Evolutionary conservation across 2,888 invertebrate genomes (phyloP).

Genomic region (Suillia variegata): DNA sequence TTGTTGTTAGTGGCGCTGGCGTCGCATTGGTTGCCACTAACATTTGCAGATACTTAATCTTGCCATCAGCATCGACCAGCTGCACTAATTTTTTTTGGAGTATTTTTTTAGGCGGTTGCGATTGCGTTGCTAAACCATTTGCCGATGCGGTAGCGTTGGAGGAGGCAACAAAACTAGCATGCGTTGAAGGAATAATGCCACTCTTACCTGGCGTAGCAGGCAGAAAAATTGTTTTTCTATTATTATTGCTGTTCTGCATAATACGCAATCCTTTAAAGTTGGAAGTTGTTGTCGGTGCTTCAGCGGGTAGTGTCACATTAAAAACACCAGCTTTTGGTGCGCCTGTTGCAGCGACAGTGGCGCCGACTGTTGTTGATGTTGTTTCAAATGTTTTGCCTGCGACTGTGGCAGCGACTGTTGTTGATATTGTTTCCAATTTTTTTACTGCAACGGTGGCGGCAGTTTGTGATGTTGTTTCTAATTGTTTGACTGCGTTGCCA

Average conservation of each 20-base stretch:
- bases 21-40: constrained; percentile 28
- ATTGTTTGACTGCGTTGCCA: too few relatives aligned
- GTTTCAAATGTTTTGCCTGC: too few relatives aligned
- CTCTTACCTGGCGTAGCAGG: too few relatives aligned
- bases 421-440: constrained; percentile 37
- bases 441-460: too few relatives aligned
- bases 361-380: not conserved
- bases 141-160: too few relatives aligned
- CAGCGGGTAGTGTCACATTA: not conserved
- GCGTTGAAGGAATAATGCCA: not conserved
- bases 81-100: constrained; percentile 44
- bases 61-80: constrained; percentile 43
- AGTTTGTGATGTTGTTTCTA: too few relatives aligned
- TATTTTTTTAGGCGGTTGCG: constrained; percentile 31
- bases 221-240: too few relatives aligned
- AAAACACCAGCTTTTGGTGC: not conserved
- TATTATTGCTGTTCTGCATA: too few relatives aligned
- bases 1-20: too few relatives aligned
- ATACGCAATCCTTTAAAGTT: too few relatives aligned
- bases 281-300: too few relatives aligned
- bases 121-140: too few relatives aligned
- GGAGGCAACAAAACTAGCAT: not conserved
- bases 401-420: constrained; percentile 30
- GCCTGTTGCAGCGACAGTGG: not conserved
- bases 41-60: constrained; percentile 45